Base-by-base conservation (phyloP, 2,113 vertebrate species). In the Hucho hucho region DNA sequence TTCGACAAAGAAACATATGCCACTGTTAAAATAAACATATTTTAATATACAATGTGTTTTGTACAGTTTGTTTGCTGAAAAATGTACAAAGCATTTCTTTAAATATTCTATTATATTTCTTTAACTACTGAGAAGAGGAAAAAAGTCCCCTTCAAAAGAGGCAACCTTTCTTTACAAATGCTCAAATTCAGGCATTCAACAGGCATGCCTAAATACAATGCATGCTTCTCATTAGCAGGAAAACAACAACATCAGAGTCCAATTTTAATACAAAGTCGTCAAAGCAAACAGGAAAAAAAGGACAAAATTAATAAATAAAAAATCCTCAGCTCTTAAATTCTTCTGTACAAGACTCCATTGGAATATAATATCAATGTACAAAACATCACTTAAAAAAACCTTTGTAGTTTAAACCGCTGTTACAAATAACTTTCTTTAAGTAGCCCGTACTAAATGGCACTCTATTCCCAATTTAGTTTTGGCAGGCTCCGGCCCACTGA, bases 321-420 rank as follows among this genome's bases (percentile, higher is more conserved):
- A 87, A 80, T n/a, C 63, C 59, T 25, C 81, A 83, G 75, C 73
- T 84, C 76, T 75, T 80, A 22, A 81, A 90, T 88, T 84, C 86
- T 92, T 84, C 85, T 92, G 88, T 92, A 93, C 90, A 93, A 89
- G 90, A 87, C 81, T 87, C 85, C 71, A 82, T 81, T 37, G 81
- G 79, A 90, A 87, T 89, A 68, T n/a, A 28, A 65, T 67, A 90
- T 87, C 87, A 89, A 89, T 88, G 85, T 93, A 94, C 87, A 93
- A 94, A 93, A 92, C 61, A 73, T 88, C 76, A 88, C 79, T 87
- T 86, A 75, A 71, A 87, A 85, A 90, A 89, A 85, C 77, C 16
- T 82, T 77, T 88, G 84, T 90, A 94, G 92, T 91, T 92, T 93
- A 90, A 93, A 92, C 80, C 82, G 86, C 89, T 92, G 90, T 91